Conservation (phyloP, 1,140 invertebrate genomes). For the Amphibalanus amphitrite region DNA sequence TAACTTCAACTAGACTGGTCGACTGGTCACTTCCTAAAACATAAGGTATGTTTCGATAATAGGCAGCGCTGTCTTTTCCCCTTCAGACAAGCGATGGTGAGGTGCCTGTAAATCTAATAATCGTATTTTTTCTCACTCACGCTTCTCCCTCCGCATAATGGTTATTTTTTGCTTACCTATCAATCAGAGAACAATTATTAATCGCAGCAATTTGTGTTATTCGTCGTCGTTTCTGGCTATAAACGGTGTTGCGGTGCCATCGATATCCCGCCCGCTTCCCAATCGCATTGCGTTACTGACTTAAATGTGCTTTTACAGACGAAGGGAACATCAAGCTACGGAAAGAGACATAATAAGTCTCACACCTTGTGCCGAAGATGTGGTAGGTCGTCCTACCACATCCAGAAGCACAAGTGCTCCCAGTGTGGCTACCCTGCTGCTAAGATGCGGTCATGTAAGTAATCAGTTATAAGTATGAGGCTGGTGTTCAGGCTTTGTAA, state of each 20-base stretch:
- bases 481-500: too few species aligned
- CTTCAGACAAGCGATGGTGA: background rate
- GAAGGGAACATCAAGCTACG: slow-evolving; percentile 99
- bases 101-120: background rate
- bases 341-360: slow-evolving; percentile 99
- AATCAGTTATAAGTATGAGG: too few species aligned
- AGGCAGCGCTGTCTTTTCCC: background rate
- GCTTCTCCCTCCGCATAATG: too few species aligned
- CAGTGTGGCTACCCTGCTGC: slow-evolving; percentile 91
- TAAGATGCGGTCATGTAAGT: slow-evolving; percentile 90
- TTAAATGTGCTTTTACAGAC: slow-evolving; percentile 48
- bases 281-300: background rate
- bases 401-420: slow-evolving; percentile 92
- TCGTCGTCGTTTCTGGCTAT: too few species aligned
- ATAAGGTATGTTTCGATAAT: too few species aligned
- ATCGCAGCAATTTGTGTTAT: background rate
- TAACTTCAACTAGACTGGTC: too few species aligned
- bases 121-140: background rate
- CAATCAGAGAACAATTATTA: too few species aligned
- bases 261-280: too few species aligned
- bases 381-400: slow-evolving; percentile 91
- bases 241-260: too few species aligned
- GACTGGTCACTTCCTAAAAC: too few species aligned
- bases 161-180: too few species aligned
- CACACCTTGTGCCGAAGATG: slow-evolving; percentile 95